phyloP scores from a whole-genome alignment of 2,113 vertebrate species.

The Haliaeetus leucogaster region DNA sequence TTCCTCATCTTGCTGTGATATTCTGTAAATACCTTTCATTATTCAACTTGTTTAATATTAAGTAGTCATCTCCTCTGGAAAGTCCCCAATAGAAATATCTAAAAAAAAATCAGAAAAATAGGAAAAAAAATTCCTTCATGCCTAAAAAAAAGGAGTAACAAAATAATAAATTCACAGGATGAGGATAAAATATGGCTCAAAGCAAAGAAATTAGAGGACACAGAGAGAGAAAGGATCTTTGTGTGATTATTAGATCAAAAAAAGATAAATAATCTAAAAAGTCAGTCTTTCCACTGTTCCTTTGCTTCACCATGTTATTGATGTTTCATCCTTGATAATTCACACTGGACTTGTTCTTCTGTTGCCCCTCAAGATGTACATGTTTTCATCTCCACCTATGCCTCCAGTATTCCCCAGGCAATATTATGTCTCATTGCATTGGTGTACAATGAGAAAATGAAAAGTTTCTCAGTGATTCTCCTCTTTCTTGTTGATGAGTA shows the following conservation, averaged over 20 bases:
- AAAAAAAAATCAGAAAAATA: background rate
- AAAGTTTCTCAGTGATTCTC: background rate
- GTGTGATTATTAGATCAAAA: background rate
- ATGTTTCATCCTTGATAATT: background rate
- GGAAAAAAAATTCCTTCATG: background rate
- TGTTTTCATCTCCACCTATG: background rate
- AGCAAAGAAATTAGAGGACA: background rate
- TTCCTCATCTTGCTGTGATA: background rate
- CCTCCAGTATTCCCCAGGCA: background rate
- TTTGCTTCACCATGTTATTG: background rate
- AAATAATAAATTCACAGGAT: background rate
- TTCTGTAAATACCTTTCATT: background rate
- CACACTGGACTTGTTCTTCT: background rate
- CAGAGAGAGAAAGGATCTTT: rapidly evolving
- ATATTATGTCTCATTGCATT: background rate
- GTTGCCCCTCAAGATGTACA: background rate
- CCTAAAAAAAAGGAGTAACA: background rate
- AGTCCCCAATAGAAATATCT: background rate
- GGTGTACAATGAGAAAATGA: background rate
- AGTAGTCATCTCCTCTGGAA: background rate
- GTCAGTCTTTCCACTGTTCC: background rate
- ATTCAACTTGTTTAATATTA: background rate
- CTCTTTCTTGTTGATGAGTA: background rate
- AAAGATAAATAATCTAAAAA: background rate
- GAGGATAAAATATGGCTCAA: background rate